Base-by-base conservation (phyloP, 2,888 invertebrate species). In the Lagria hirta region DNA sequence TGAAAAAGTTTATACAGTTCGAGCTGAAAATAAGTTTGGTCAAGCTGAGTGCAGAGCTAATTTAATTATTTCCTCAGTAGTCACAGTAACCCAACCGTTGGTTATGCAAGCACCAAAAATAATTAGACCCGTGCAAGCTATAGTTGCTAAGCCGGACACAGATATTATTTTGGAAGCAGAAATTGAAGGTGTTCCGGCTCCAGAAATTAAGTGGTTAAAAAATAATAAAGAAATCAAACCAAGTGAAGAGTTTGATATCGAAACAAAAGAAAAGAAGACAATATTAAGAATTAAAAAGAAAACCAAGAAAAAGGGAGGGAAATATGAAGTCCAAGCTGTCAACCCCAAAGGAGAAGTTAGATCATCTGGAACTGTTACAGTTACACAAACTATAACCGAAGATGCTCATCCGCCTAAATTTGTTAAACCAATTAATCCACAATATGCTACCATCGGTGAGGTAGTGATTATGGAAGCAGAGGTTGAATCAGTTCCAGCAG, bases 281-380 rank as follows among this genome's bases (percentile, higher is more conserved):
- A 78, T 73, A 24, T 72, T 91, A 14, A 77, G 71, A 54, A 80
- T 92, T 45, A 73, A 77, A 20, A 82, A 86, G 51, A 78, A 81
- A 57, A 80, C 81, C 24, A 84, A 83, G 66, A 84, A 84, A 62
- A 86, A 88, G 64, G 79, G 81, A 45, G 95, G 95, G 15, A 91
- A 90, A 70, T 95, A 93, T 70, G 92, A 93, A 75, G 83, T 92
- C 7, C 76, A 84, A 14, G 84, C 89, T n/a, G 79, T 82, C 59
- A 89, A 88, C 71, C 77, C 80, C 44, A 82, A 80, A 27, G 85
- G 90, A 6, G 84, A 88, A 63, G 86, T 85, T 1, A 83, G 86
- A 61, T 83, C 89, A 18, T 86, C 87, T 2, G 86, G 91, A 43
- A 86, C 90, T 0, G 82, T 95, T n/a, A 82, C 85, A 46, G 78